phyloP scores from a whole-genome alignment of 2,888 invertebrate species.

The Hyles lineata region DNA sequence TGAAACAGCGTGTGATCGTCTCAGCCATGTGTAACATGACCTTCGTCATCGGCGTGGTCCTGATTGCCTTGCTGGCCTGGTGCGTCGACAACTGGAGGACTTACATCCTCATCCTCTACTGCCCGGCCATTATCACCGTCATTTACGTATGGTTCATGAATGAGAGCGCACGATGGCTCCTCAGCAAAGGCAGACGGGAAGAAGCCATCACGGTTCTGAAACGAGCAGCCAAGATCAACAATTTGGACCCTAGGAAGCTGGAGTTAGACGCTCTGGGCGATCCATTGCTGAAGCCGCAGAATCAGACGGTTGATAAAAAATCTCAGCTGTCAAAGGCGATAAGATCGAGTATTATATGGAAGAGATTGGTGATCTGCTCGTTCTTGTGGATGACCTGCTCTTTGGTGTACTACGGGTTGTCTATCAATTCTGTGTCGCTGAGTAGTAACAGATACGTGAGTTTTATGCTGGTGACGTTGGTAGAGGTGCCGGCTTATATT shows the following conservation, averaged over 20 bases:
- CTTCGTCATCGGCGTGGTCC: conserved; percentile 90
- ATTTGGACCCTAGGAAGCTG: conserved; percentile 76
- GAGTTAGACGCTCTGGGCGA: conserved; percentile 77
- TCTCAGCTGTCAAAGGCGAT: conserved; percentile 81
- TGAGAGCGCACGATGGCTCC: conserved; percentile 91
- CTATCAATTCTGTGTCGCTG: conserved; percentile 90
- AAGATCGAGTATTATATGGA: conserved; percentile 83
- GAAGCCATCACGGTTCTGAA: conserved; percentile 87
- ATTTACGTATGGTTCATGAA: conserved; percentile 90
- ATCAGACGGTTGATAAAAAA: conserved; percentile 65
- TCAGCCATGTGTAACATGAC: conserved; percentile 90
- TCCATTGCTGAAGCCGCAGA: conserved; percentile 66
- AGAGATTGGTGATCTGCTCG: conserved; percentile 87
- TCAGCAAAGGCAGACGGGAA: conserved; percentile 88
- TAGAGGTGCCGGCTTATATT: conserved; percentile 91
- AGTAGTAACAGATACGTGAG: conserved; percentile 91
- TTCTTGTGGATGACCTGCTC: conserved; percentile 92
- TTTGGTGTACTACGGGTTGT: conserved; percentile 91
- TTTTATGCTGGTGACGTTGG: conserved; percentile 87
- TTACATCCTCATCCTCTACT: conserved; percentile 88
- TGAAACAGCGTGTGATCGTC: conserved; percentile 89
- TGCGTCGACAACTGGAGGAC: conserved; percentile 89
- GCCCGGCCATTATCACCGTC: conserved; percentile 88
- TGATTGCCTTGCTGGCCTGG: conserved; percentile 90
- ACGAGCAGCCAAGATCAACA: conserved; percentile 87